Evolutionary conservation across 2,888 invertebrate species (phyloP), one percentile per base, ranked within the genome.

Genomic region (Deilephila porcellus): DNA sequence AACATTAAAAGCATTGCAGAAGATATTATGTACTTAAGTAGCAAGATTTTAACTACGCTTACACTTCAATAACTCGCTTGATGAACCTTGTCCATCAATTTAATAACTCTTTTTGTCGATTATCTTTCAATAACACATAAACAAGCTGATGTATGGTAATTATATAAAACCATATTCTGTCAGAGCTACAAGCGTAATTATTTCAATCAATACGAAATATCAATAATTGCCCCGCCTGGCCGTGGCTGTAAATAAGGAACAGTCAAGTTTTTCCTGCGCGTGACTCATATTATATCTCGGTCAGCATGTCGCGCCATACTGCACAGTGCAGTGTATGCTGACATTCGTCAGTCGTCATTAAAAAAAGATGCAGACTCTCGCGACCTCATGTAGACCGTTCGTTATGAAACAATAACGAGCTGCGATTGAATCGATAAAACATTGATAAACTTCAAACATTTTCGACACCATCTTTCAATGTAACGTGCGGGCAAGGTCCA

Each of bases 271-370:
- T 87, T 82, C 82, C 78, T 78, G 80, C 74, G 79, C 75, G 73
- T 86, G 87, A 88, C 79, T 86, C 83, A 84, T 73, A 45, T 45
- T 45, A 45, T 45, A 78, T 80, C 71, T 83, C 83, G 81, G 82
- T 83, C 83, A 84, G 74, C 76, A 75, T 81, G 81, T 80, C 80
- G 62, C 52, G 29, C 29, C 53, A 81, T 77, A 75, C 76, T 76
- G 73, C 79, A 76, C 77, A 77, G 73, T 72, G 25, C 25, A 25
- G 25, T 25, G 25, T 25, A 25, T 56, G 34, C 32, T 56, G 20
- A 25, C 52, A 52, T 63, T 29, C 71, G 64, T 29, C 74, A 76
- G 74, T 74, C 75, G 71, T 64, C 20, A 37, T 63, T 63, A 34
- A 63, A 64, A 45, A 52, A 25, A 52, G 6, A 25, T 34, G 34